A percentile compares a stretch with the other conserved stretches of the same genome.
Evolutionary conservation across 2,113 vertebrate genomes (phyloP).

Genomic region (Notarius lentiginosus): DNA sequence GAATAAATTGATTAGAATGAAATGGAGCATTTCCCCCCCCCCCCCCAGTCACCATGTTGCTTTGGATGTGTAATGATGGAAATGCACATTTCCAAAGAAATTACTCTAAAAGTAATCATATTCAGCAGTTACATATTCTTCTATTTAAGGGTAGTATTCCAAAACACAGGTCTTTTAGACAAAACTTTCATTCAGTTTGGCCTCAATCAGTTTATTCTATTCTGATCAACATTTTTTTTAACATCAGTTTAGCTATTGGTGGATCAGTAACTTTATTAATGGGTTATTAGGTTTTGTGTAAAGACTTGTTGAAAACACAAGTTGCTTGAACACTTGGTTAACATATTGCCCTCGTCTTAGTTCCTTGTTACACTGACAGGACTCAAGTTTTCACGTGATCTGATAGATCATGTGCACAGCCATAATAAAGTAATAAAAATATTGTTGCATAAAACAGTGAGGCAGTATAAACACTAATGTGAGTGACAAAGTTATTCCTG

Average conservation of each 20-base stretch:
- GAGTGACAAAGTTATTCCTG: neutral
- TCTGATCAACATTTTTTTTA: neutral
- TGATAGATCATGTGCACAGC: neutral
- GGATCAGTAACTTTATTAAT: neutral
- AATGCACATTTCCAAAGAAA: neutral
- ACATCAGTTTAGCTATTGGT: neutral
- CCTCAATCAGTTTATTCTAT: neutral
- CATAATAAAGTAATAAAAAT: neutral
- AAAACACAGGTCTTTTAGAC: neutral
- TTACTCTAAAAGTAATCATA: neutral
- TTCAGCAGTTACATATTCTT: neutral
- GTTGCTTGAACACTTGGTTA: neutral
- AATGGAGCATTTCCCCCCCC: neutral
- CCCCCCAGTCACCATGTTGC: neutral
- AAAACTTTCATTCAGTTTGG: neutral
- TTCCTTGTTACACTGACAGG: neutral
- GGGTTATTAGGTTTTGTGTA: neutral
- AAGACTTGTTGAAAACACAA: neutral
- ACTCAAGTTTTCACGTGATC: neutral
- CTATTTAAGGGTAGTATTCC: neutral
- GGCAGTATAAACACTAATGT: neutral
- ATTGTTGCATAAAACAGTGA: neutral
- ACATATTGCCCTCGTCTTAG: neutral
- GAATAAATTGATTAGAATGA: neutral
- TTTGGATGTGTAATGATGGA: neutral